Evolutionary conservation across 2,113 vertebrate genomes (phyloP).

Genomic region (Oceanites oceanicus): DNA sequence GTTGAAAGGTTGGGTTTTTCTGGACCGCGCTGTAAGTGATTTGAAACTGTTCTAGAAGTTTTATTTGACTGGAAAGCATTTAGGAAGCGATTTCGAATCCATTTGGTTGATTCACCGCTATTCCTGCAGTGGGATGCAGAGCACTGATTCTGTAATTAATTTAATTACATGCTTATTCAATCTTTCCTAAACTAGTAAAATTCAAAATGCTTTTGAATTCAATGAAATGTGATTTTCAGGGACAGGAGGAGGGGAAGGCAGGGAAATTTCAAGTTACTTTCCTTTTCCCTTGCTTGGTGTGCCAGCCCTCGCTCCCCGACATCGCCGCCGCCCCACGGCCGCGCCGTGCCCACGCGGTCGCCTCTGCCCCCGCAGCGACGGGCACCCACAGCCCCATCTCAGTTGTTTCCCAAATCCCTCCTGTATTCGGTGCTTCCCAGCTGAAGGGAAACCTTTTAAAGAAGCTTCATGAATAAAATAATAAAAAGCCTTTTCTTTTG

Average conservation of each 20-base stretch:
- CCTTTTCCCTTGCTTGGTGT: neutral
- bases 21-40: neutral
- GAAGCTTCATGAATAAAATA: neutral
- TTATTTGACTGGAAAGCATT: conserved; percentile 42
- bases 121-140: conserved; percentile 70
- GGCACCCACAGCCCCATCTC: neutral
- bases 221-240: conserved; percentile 50
- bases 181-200: conserved; percentile 72
- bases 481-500: neutral
- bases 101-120: conserved; percentile 61
- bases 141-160: conserved; percentile 77
- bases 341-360: accelerated
- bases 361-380: accelerated
- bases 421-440: neutral
- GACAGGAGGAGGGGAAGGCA: neutral
- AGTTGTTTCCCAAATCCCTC: neutral
- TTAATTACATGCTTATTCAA: conserved; percentile 77
- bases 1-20: neutral
- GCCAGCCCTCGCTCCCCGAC: neutral
- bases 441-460: neutral
- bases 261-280: neutral
- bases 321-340: accelerated
- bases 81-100: conserved; percentile 43
- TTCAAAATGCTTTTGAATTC: conserved; percentile 72
- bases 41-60: conserved; percentile 34